Conservation (phyloP, 2,113 vertebrate species). For the Hippocampus zosterae region DNA sequence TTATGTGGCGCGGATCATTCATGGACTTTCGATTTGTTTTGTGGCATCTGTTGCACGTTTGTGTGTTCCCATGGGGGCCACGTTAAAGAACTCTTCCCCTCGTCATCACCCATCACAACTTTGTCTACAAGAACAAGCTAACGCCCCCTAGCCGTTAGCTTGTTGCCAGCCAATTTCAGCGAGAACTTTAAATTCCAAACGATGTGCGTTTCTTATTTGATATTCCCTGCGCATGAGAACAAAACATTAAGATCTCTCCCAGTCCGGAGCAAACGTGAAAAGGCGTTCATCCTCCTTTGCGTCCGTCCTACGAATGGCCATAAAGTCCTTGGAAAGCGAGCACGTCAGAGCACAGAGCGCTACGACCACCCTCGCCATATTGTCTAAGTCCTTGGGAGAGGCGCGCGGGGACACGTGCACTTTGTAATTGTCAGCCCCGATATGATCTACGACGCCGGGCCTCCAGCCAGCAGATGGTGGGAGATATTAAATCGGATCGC, state of each 20-base stretch:
- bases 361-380: slow-evolving; percentile 58
- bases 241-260: not conserved
- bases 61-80: no score
- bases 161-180: no score
- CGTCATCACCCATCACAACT: no score
- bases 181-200: no score
- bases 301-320: not conserved
- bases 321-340: slow-evolving; percentile 42
- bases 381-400: slow-evolving; percentile 70
- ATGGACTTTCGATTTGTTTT: no score
- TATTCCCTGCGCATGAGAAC: not conserved
- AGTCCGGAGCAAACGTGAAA: not conserved
- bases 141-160: no score
- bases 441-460: slow-evolving; percentile 69
- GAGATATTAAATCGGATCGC: slow-evolving; percentile 67
- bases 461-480: slow-evolving; percentile 73
- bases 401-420: slow-evolving; percentile 67
- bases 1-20: no score
- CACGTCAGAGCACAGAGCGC: slow-evolving; percentile 44
- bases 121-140: no score
- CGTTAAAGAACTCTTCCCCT: no score
- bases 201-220: no score
- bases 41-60: no score
- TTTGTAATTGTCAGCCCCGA: slow-evolving; percentile 70
- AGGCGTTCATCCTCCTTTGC: slow-evolving; percentile 4